Percentiles rank a stretch among this genome's conserved stretches.
Conservation (phyloP, 1,140 invertebrate genomes). For the Drosophila rhopaloa region DNA sequence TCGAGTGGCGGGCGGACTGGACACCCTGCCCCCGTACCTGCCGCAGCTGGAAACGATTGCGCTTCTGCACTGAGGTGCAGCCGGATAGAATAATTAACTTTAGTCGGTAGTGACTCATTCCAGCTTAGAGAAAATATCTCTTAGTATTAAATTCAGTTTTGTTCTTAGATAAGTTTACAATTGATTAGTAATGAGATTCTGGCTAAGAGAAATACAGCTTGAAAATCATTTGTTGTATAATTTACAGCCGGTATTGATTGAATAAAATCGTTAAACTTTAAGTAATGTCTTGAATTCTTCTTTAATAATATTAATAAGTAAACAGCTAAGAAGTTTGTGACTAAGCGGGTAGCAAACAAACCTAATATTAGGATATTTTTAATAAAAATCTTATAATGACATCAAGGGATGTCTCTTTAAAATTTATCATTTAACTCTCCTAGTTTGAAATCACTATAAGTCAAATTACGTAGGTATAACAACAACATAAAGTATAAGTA, state of each 20-base stretch:
- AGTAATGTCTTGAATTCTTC: not conserved
- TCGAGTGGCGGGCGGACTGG: conserved; percentile 49
- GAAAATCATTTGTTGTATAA: conserved; percentile 1
- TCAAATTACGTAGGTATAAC: too few relatives aligned
- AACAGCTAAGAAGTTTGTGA: too few relatives aligned
- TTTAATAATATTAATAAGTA: too few relatives aligned
- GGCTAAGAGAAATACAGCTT: not conserved
- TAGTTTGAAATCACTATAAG: too few relatives aligned
- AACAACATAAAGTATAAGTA: not conserved
- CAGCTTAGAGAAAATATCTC: conserved; percentile 12
- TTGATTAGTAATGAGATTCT: not conserved
- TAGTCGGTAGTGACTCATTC: conserved; percentile 30
- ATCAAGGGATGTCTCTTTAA: too few relatives aligned
- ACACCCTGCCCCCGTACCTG: conserved; percentile 77
- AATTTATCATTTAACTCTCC: too few relatives aligned
- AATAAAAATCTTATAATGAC: too few relatives aligned
- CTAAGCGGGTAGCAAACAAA: too few relatives aligned
- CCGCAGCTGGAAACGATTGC: conserved; percentile 72
- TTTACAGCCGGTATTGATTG: not conserved
- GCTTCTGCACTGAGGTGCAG: conserved; percentile 14
- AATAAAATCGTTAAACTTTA: conserved; percentile 1
- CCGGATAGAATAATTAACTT: conserved; percentile 37
- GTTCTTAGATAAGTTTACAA: not conserved
- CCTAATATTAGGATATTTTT: too few relatives aligned
- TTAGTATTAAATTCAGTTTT: conserved; percentile 3